A percentile compares a stretch with the other conserved stretches of the same genome.
These are phyloP conservation scores for Acromyrmex heyeri DNA, from an alignment of 1,140 invertebrate genomes.

Conservation along the genomic window DNA sequence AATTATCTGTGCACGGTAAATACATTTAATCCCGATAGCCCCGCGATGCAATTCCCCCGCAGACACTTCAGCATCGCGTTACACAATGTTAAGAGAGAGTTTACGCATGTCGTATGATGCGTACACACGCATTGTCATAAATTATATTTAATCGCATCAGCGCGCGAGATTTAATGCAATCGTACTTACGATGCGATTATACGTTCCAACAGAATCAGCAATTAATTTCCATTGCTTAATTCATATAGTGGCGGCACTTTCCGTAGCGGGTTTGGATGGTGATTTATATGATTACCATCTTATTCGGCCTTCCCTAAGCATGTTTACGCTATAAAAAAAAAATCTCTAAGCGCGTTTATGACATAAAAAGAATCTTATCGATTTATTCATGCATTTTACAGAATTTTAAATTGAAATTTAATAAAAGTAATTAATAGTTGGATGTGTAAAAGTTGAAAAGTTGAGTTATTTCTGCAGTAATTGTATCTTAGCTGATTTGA, in stretches of 20 bases:
- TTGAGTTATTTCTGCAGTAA: not conserved
- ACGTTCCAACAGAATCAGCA: not conserved
- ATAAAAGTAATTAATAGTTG: not conserved
- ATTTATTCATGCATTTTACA: not conserved
- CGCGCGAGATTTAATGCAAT: conserved; percentile 46
- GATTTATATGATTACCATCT: conserved; percentile 6
- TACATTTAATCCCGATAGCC: conserved; percentile 61
- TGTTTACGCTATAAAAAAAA: not conserved
- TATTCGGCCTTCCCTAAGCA: not conserved
- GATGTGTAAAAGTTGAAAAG: not conserved
- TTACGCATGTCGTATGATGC: conserved; percentile 12
- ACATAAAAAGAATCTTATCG: not conserved
- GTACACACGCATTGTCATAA: conserved; percentile 39
- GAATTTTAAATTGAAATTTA: not conserved
- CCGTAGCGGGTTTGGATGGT: not conserved
- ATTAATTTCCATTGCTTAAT: conserved; percentile 28
- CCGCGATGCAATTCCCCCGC: conserved; percentile 34
- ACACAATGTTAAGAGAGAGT: conserved; percentile 48
- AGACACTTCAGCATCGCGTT: not conserved
- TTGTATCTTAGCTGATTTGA: not conserved
- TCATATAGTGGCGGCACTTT: not conserved
- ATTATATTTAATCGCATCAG: conserved; percentile 29
- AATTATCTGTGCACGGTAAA: conserved; percentile 61
- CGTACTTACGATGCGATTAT: conserved; percentile 4
- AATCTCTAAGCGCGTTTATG: not conserved